Percentiles rank a stretch among this genome's conserved stretches.
phyloP scores from a whole-genome alignment of 1,140 invertebrate genomes.

The Musca vetustissima region DNA sequence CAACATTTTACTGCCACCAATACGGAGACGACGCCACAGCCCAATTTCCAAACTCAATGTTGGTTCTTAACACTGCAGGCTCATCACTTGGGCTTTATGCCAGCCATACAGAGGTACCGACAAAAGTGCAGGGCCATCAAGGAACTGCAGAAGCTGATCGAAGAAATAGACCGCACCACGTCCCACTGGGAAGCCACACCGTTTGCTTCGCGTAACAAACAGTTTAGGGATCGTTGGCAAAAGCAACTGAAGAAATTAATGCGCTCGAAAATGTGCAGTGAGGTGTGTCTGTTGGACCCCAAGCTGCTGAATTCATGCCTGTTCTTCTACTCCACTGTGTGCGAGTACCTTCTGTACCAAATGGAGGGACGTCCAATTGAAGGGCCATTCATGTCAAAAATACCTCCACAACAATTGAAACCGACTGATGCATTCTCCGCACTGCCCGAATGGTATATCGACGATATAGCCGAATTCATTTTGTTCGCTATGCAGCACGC shows the following conservation, averaged over 20 bases:
- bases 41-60: slow-evolving; percentile 93
- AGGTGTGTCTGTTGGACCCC: slow-evolving; percentile 82
- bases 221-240: slow-evolving; percentile 84
- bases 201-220: slow-evolving; percentile 74
- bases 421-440: slow-evolving; percentile 79
- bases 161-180: slow-evolving; percentile 81
- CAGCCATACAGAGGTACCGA: slow-evolving; percentile 85
- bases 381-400: slow-evolving; percentile 50
- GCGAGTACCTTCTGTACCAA: slow-evolving; percentile 72
- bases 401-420: slow-evolving; percentile 62
- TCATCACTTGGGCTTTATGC: slow-evolving; percentile 88
- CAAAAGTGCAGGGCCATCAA: slow-evolving; percentile 77
- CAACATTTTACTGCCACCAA: slow-evolving; percentile 37
- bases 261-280: slow-evolving; percentile 82
- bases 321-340: slow-evolving; percentile 83
- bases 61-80: slow-evolving; percentile 95
- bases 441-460: slow-evolving; percentile 94
- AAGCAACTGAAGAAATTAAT: slow-evolving; percentile 74
- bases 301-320: slow-evolving; percentile 76
- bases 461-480: slow-evolving; percentile 94
- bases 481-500: slow-evolving; percentile 86
- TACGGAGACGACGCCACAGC: slow-evolving; percentile 18
- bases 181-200: slow-evolving; percentile 80
- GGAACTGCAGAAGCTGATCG: slow-evolving; percentile 88
- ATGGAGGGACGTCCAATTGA: slow-evolving; percentile 60